Evolutionary conservation across 2,888 invertebrate species (phyloP).

Genomic region (Drosophila maculinotata): DNA sequence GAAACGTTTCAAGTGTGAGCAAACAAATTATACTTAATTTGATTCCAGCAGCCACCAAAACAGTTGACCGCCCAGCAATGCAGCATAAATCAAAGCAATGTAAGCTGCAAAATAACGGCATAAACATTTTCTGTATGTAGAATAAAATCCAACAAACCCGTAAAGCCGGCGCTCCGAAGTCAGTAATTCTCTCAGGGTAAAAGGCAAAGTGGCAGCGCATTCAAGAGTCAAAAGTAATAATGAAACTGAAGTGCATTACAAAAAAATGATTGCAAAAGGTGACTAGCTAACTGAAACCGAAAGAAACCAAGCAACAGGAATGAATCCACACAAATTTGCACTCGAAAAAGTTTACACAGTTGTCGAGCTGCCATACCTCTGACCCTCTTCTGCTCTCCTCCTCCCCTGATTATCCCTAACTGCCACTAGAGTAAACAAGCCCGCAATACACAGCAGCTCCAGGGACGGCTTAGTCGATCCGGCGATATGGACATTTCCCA

Average conservation of each 20-base stretch:
- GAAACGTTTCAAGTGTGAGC: conserved; percentile 22
- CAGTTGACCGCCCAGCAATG: conserved; percentile 17
- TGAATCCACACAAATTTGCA: conserved; percentile 65
- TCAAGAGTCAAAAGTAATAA: conserved; percentile 64
- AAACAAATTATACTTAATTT: conserved; percentile 41
- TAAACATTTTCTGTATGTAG: conserved; percentile 17
- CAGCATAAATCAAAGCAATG: conserved; percentile 19
- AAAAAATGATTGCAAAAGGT: conserved; percentile 18
- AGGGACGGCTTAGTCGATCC: conserved; percentile 34
- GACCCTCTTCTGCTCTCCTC: too few species aligned
- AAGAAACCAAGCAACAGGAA: conserved; percentile 44
- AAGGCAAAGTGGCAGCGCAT: conserved; percentile 39
- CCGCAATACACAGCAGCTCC: conserved; percentile 47
- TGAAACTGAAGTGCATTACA: conserved; percentile 37
- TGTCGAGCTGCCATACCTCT: conserved; percentile 27
- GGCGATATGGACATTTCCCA: conserved; percentile 29
- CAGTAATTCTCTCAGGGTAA: neutral
- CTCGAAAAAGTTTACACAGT: conserved; percentile 61
- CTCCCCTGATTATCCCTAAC: neutral
- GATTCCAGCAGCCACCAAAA: conserved; percentile 4
- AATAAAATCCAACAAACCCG: conserved; percentile 10
- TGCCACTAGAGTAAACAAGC: conserved; percentile 28
- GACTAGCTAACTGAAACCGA: conserved; percentile 25
- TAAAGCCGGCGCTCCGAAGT: neutral
- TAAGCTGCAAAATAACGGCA: conserved; percentile 8